Evolutionary conservation across 2,888 invertebrate genomes (phyloP).

Genomic region (Lasioglossum villosulum): DNA sequence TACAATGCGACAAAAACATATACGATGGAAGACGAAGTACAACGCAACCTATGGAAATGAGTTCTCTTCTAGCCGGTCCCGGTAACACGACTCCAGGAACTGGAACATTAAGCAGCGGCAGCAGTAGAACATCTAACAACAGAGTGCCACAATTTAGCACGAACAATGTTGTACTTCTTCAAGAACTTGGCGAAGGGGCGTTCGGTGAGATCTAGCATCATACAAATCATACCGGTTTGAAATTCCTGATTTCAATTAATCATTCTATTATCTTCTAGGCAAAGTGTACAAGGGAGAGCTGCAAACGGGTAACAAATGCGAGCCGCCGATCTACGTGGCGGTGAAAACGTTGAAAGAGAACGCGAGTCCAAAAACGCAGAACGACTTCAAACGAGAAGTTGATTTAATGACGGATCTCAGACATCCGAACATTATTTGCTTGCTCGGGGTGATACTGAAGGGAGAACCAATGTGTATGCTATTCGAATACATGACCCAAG

Average conservation of each 20-base stretch:
- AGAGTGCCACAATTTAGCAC: slow-evolving; percentile 94
- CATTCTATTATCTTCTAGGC: slow-evolving; percentile 81
- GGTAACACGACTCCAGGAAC: slow-evolving; percentile 85
- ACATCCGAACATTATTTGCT: slow-evolving; percentile 98
- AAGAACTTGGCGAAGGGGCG: slow-evolving; percentile 97
- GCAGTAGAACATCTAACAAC: slow-evolving; percentile 85
- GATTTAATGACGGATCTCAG: slow-evolving; percentile 97
- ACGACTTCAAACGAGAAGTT: slow-evolving; percentile 97
- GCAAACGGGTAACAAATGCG: slow-evolving; percentile 86
- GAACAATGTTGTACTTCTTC: slow-evolving; percentile 93
- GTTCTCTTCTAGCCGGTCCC: slow-evolving; percentile 89
- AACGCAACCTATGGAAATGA: slow-evolving; percentile 93
- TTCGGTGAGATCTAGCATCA: slow-evolving; percentile 88
- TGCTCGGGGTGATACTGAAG: slow-evolving; percentile 95
- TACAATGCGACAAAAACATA: slow-evolving; percentile 89
- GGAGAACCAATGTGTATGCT: slow-evolving; percentile 97
- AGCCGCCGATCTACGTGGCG: slow-evolving; percentile 92
- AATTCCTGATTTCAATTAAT: not conserved
- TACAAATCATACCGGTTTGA: not conserved
- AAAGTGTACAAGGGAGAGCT: slow-evolving; percentile 98
- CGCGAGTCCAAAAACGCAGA: slow-evolving; percentile 95
- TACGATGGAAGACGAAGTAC: slow-evolving; percentile 91
- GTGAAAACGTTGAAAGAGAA: slow-evolving; percentile 98
- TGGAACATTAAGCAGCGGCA: slow-evolving; percentile 85
- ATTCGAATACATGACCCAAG: slow-evolving; percentile 99